Evolutionary conservation across 2,797 vertebrate species (phyloP).

Genomic region (Micrastur ruficollis): DNA sequence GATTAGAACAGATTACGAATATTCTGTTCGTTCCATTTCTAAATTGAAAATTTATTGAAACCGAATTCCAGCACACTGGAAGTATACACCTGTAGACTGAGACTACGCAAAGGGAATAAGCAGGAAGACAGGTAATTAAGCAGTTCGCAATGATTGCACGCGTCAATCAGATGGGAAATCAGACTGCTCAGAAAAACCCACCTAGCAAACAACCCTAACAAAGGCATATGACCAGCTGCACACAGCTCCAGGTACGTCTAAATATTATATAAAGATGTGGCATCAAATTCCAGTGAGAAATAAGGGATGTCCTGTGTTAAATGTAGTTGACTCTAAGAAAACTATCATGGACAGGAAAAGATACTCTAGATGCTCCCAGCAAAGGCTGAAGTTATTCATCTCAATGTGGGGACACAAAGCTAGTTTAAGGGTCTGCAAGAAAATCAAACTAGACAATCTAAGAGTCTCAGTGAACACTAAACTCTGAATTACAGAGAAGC

Average conservation of each 20-base stretch:
- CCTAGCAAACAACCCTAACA: neutral
- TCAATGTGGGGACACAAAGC: neutral
- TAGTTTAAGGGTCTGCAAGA: neutral
- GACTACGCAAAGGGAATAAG: neutral
- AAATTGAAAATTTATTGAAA: neutral
- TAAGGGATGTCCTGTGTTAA: neutral
- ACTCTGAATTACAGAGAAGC: neutral
- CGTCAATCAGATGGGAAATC: neutral
- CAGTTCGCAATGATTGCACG: neutral
- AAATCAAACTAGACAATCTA: neutral
- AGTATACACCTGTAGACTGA: neutral
- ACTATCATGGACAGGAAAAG: fast-evolving
- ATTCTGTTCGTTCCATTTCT: neutral
- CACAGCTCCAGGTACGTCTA: neutral
- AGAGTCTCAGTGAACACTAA: neutral
- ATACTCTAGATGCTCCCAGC: neutral
- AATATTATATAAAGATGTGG: neutral
- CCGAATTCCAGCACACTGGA: neutral
- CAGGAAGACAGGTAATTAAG: neutral
- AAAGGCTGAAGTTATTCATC: neutral
- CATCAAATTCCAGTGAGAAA: neutral
- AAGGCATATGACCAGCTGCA: neutral
- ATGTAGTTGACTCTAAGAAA: neutral
- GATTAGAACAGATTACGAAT: neutral
- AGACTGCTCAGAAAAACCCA: neutral